Evolutionary conservation across 23 tunicate species (phyloP).

Genomic region (Botrylloides violaceus): DNA sequence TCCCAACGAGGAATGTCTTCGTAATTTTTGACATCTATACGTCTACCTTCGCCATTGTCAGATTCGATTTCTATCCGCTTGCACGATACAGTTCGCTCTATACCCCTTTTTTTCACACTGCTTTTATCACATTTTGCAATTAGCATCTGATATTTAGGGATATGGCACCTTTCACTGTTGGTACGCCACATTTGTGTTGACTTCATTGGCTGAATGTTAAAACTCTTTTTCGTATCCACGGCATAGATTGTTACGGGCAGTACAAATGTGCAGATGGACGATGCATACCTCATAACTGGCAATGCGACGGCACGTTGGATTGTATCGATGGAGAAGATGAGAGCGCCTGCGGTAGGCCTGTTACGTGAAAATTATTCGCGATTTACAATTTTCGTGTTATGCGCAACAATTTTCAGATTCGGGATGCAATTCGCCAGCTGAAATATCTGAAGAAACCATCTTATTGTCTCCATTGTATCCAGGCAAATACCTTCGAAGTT

Average conservation of each 20-base stretch:
- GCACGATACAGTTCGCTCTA: too few species aligned
- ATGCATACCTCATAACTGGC: conserved; percentile 23
- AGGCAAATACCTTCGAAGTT: not conserved
- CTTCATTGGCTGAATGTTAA: too few species aligned
- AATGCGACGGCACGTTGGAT: conserved; percentile 38
- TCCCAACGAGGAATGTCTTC: too few species aligned
- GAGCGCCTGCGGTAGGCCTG: not conserved
- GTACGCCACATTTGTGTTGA: too few species aligned
- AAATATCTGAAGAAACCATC: not conserved
- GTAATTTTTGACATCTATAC: too few species aligned
- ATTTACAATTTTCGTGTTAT: not conserved
- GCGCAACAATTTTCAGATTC: conserved; percentile 16
- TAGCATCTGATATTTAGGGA: too few species aligned
- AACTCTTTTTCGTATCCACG: too few species aligned
- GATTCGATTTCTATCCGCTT: too few species aligned
- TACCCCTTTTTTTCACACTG: too few species aligned
- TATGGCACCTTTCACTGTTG: too few species aligned
- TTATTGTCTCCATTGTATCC: conserved; percentile 9
- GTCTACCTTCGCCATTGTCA: too few species aligned
- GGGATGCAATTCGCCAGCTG: conserved; percentile 26
- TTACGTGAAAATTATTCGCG: not conserved
- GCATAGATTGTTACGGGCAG: not conserved
- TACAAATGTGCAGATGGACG: conserved; percentile 18
- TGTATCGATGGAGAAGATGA: conserved; percentile 35
- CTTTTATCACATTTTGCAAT: too few species aligned